A percentile compares a stretch with the other conserved stretches of the same genome.
Conservation (phyloP, 2,113 vertebrate species). For the Phylloscopus trochilus region DNA sequence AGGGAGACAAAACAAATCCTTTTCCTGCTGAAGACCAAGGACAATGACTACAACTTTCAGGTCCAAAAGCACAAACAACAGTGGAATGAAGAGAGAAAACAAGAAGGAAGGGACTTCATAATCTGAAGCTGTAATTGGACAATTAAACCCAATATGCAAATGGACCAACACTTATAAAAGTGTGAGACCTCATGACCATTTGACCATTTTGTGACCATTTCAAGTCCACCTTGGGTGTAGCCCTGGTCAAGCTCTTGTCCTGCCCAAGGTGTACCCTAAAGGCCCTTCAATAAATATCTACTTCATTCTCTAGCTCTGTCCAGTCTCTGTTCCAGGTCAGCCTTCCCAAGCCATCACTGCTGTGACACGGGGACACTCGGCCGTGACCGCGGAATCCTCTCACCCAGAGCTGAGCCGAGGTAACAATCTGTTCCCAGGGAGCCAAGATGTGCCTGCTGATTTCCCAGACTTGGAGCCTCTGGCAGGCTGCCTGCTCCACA, state of each 20-base stretch:
- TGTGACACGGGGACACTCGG: neutral
- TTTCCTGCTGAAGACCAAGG: neutral
- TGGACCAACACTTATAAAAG: neutral
- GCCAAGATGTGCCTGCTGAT: conserved; percentile 30
- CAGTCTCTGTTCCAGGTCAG: neutral
- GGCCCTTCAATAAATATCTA: neutral
- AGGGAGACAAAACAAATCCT: neutral
- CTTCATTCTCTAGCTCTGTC: neutral
- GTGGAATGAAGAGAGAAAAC: neutral
- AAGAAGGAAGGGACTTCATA: neutral
- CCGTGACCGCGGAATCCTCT: neutral
- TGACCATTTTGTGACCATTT: neutral
- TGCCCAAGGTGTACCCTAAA: neutral
- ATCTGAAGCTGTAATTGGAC: neutral
- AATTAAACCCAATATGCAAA: neutral
- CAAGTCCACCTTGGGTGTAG: neutral
- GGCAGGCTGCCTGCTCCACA: conserved; percentile 6
- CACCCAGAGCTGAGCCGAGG: neutral
- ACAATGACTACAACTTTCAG: neutral
- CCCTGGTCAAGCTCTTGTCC: neutral
- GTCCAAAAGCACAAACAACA: neutral
- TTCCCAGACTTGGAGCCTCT: conserved; percentile 21
- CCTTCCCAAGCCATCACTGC: neutral
- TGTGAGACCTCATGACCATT: neutral
- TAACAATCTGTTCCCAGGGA: conserved; percentile 33